phyloP scores from a whole-genome alignment of 2,113 vertebrate genomes.

The Camelus bactrianus region DNA sequence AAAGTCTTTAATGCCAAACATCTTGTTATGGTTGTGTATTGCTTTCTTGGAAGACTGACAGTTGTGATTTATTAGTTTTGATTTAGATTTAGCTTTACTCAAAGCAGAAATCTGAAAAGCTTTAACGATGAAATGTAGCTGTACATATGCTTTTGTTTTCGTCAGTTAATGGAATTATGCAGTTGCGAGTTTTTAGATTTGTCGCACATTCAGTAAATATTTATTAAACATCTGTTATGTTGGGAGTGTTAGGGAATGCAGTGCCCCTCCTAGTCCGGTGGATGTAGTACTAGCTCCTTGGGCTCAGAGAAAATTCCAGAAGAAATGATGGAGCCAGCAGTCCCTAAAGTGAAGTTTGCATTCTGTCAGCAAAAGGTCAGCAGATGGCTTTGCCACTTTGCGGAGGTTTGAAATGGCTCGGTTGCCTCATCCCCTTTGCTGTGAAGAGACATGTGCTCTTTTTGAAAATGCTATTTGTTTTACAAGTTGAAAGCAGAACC shows the following conservation, averaged over 20 bases:
- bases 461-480: slow-evolving; percentile 45
- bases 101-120: slow-evolving; percentile 1
- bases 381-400: background rate
- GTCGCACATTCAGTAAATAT: background rate
- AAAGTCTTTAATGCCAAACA: slow-evolving; percentile 15
- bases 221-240: background rate
- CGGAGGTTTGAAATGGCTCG: background rate
- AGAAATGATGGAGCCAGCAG: background rate
- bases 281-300: background rate
- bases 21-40: background rate
- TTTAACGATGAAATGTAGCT: slow-evolving; percentile 28
- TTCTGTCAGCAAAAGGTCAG: background rate
- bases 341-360: background rate
- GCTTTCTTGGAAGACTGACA: slow-evolving; percentile 45
- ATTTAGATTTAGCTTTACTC: slow-evolving; percentile 20
- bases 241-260: background rate
- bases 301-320: background rate
- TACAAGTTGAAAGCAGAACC: slow-evolving; percentile 41
- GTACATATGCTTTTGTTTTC: slow-evolving; percentile 3
- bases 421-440: background rate
- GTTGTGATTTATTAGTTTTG: slow-evolving; percentile 46
- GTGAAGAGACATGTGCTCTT: background rate
- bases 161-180: slow-evolving; percentile 24
- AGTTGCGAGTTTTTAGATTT: background rate
- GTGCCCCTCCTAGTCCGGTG: background rate